phyloP scores from a whole-genome alignment of 2,888 invertebrate genomes.

The Lagria hirta region DNA sequence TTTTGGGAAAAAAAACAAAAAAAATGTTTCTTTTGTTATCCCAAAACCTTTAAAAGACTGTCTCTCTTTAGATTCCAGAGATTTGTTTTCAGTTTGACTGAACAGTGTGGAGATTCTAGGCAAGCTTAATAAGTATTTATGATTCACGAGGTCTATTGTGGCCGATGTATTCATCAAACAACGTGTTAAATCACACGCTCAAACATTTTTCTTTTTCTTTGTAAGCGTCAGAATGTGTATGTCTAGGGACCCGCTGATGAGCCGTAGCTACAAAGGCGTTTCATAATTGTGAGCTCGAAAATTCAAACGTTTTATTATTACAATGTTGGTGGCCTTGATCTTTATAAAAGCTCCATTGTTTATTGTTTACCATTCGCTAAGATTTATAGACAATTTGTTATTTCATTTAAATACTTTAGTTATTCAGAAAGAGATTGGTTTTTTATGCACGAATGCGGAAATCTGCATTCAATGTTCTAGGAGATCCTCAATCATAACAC shows the following conservation, averaged over 20 bases:
- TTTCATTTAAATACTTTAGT: too few species aligned
- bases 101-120: background rate
- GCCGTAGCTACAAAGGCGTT: slow-evolving; percentile 8
- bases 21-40: too few species aligned
- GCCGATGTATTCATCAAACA: background rate
- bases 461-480: too few species aligned
- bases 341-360: slow-evolving; percentile 18
- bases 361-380: slow-evolving; percentile 15
- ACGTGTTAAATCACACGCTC: slow-evolving; percentile 6
- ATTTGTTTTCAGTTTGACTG: slow-evolving; percentile 13
- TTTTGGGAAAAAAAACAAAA: too few species aligned
- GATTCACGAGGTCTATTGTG: slow-evolving; percentile 4
- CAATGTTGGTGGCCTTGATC: slow-evolving; percentile 11
- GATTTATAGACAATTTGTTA: too few species aligned
- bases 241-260: slow-evolving; percentile 1
- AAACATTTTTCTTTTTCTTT: slow-evolving; percentile 1
- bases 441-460: too few species aligned
- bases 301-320: slow-evolving; percentile 7
- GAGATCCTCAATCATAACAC: too few species aligned
- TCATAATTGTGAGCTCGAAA: slow-evolving; percentile 6
- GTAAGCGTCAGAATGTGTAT: too few species aligned
- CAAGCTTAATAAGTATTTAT: slow-evolving; percentile 4
- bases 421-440: too few species aligned
- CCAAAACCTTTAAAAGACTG: too few species aligned
- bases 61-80: too few species aligned